Base-by-base conservation (phyloP, 2,888 invertebrate genomes). In the Polymixis lichenea region DNA sequence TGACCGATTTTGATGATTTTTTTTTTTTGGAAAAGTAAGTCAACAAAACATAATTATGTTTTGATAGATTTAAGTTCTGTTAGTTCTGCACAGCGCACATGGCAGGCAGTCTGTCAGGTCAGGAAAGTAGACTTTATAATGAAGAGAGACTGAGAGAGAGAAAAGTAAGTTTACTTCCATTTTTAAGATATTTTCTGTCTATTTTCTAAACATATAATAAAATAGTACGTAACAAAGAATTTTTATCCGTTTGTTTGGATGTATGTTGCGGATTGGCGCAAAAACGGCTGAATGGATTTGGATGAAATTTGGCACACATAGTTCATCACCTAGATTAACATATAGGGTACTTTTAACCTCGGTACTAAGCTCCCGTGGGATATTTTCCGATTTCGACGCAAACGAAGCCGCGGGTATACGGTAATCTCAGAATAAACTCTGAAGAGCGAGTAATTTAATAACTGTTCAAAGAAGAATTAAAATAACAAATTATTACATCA, bases 401-500 rank as follows among this genome's bases (percentile, higher is more conserved):
- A 3, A 3, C 17, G 17, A 17, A 58, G 11, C 13, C 43, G 25
- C 17, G 3, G 17, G 17, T 15, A 7, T 8, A 28, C 15, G 56
- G 25, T 25, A 28, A 8, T 28, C 15, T 25, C 11, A 25, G 7
- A 58, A 58, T 17, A 7, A 32, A 58, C 32, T 72, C 0, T 2
- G n/a, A 56, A 25, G 17, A 46, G 19, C 22, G 13, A 49, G 19
- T 43, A 55, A 62, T 62, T 74, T n/a, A 38, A 38, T 38, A 5
- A 64, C 38, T 28, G 32, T 56, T 75, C 15, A 9, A 25, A 28
- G 1, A 25, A 51, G 6, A 56, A 25, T 25, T n/a, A 28, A 25
- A 53, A 80, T 19, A 65, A 25, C 1, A 51, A 64, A 43, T 25
- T 32, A 11, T 67, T 74, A 58, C n/a, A 64, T 53, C 0, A 55